phyloP scores from a whole-genome alignment of 2,888 invertebrate genomes.

The Noctuana brunneofusca region DNA sequence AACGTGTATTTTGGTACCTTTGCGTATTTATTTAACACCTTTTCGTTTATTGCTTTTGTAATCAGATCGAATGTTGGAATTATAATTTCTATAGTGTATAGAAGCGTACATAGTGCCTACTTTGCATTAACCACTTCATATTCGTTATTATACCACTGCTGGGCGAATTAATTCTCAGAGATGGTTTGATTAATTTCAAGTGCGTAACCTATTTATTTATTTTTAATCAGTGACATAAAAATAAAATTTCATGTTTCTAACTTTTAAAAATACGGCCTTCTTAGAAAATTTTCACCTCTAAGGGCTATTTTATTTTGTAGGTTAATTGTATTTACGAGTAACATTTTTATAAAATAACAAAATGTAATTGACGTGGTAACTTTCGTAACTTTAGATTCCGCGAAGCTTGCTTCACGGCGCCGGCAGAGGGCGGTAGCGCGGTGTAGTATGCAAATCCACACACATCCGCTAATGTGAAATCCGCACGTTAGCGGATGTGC shows the following conservation, averaged over 20 bases:
- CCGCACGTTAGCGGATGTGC: conserved; percentile 16
- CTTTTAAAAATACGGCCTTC: no score
- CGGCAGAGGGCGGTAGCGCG: conserved; percentile 1
- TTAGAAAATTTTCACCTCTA: no score
- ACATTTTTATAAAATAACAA: no score
- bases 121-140: no score
- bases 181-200: no score
- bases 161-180: no score
- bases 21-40: conserved; percentile 7
- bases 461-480: conserved; percentile 9
- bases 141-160: no score
- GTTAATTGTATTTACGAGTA: no score
- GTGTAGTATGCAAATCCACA: conserved; percentile 17
- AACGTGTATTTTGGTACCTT: conserved; percentile 3
- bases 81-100: neutral
- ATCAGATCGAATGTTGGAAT: neutral
- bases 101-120: neutral
- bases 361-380: neutral
- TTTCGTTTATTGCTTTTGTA: conserved; percentile 3
- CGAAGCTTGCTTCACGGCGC: neutral
- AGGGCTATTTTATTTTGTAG: no score
- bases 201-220: no score
- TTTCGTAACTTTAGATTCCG: neutral
- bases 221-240: no score
- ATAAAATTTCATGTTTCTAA: no score